A percentile compares a stretch with the other conserved stretches of the same genome.
phyloP scores from a whole-genome alignment of 2,113 vertebrate genomes.

The Xiphophorus couchianus region DNA sequence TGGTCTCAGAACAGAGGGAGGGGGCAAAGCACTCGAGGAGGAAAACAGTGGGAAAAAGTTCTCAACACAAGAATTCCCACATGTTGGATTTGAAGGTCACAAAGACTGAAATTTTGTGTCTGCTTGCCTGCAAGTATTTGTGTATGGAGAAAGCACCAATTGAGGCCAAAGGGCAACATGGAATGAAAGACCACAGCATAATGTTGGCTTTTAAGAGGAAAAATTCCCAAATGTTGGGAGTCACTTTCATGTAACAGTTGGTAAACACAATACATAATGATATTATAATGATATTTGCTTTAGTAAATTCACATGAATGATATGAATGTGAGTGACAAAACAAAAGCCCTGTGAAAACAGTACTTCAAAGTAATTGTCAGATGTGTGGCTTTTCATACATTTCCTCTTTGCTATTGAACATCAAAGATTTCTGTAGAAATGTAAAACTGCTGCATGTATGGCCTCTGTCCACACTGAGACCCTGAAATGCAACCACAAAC shows the following conservation, averaged over 20 bases:
- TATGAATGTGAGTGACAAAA: constrained; percentile 18
- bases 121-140: not conserved
- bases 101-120: not conserved
- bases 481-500: constrained; percentile 51
- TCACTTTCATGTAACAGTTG: constrained; percentile 48
- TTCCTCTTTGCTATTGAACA: constrained; percentile 18
- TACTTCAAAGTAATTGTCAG: constrained; percentile 47
- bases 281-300: constrained; percentile 11
- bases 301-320: constrained; percentile 10
- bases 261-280: constrained; percentile 22
- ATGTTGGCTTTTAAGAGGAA: constrained; percentile 23
- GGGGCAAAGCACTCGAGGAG: constrained; percentile 17
- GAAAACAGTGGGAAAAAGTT: constrained; percentile 63
- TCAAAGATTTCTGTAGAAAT: constrained; percentile 21
- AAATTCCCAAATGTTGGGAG: constrained; percentile 1
- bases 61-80: constrained; percentile 60
- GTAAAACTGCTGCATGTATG: constrained; percentile 4
- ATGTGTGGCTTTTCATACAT: constrained; percentile 11
- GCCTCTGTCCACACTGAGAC: not conserved
- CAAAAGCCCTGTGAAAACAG: constrained; percentile 15
- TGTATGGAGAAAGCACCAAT: constrained; percentile 15
- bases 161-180: constrained; percentile 7
- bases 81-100: constrained; percentile 36
- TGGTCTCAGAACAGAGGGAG: constrained; percentile 14
- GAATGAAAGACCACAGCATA: constrained; percentile 10